Percentiles rank a stretch among this genome's conserved stretches.
Conservation (phyloP, 2,113 vertebrate genomes). For the Athene noctua region DNA sequence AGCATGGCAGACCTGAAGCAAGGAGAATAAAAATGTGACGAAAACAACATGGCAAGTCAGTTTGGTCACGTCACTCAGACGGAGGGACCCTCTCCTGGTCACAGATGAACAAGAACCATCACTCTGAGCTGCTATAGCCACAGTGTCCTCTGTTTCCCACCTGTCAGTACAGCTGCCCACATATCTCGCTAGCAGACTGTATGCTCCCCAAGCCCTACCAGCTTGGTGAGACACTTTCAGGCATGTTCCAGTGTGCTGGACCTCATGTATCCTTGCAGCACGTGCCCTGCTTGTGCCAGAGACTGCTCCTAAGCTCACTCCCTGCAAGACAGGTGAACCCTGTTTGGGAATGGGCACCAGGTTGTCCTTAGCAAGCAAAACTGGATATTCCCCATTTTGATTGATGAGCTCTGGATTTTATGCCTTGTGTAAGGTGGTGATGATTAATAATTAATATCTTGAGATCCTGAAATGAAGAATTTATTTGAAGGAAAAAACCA, state of each 20-base stretch:
- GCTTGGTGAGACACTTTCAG: not conserved
- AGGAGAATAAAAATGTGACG: not conserved
- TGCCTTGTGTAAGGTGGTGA: not conserved
- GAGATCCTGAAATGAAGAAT: not conserved
- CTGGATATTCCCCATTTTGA: not conserved
- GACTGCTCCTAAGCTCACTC: not conserved
- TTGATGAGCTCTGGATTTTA: not conserved
- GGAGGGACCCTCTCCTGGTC: not conserved
- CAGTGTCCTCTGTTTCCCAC: not conserved
- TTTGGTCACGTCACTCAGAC: not conserved
- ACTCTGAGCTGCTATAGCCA: rapidly evolving
- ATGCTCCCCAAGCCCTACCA: not conserved
- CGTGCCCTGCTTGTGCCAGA: not conserved
- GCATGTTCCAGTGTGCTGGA: not conserved
- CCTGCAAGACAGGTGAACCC: not conserved
- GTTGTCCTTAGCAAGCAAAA: not conserved
- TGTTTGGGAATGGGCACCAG: not conserved
- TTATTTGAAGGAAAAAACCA: not conserved
- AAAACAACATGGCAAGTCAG: not conserved
- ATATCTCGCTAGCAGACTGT: rapidly evolving
- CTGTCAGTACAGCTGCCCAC: not conserved
- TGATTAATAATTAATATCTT: not conserved
- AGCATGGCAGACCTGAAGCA: not conserved
- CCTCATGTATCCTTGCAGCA: not conserved
- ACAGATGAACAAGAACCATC: not conserved